These are phyloP conservation scores for Parauchenoglanis ngamensis DNA, from an alignment of 2,797 vertebrate species.

Conservation along the genomic window DNA sequence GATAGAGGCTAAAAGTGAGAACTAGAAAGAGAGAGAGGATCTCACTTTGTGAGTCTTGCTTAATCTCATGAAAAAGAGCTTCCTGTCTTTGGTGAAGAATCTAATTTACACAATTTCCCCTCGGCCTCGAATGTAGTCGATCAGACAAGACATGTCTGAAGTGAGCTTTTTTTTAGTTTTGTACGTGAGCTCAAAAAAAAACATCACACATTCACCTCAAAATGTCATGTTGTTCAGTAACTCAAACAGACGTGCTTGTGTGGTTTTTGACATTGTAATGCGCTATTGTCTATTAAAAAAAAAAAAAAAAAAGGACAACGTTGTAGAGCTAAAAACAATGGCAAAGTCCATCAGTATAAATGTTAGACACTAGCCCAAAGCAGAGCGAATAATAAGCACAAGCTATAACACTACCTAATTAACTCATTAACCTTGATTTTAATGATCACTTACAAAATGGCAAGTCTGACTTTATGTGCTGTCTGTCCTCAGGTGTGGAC, in stretches of 20 bases:
- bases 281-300: not conserved
- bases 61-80: constrained; percentile 26
- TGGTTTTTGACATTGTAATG: not conserved
- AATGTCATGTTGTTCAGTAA: not conserved
- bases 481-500: constrained; percentile 80
- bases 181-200: not conserved
- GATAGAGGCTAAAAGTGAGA: constrained; percentile 31
- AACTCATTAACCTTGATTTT: constrained; percentile 7
- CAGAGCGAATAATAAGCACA: not conserved
- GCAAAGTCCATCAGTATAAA: not conserved
- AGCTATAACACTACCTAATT: not conserved
- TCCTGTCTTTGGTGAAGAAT: not conserved
- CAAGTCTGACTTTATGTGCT: not conserved
- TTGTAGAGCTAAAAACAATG: not conserved
- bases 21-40: constrained; percentile 39
- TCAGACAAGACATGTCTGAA: not conserved
- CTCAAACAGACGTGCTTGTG: not conserved
- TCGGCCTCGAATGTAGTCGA: not conserved
- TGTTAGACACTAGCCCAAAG: not conserved
- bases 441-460: not conserved
- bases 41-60: not conserved
- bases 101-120: not conserved
- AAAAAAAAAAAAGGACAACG: not conserved
- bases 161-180: not conserved
- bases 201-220: not conserved